Evolutionary conservation across 2,797 vertebrate species (phyloP).

Genomic region (Rhodeus uyekii): DNA sequence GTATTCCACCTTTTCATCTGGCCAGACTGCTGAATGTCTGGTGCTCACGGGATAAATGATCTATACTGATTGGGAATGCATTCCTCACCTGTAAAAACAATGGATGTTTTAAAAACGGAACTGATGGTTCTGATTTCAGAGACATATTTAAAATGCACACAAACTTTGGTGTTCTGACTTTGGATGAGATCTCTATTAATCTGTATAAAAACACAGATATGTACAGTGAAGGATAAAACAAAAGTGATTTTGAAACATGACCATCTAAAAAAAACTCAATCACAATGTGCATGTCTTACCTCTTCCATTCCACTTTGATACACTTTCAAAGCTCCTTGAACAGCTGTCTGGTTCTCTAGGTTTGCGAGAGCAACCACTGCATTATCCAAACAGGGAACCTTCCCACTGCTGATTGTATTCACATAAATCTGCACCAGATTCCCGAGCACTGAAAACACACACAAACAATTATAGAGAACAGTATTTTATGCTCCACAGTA

Average conservation of each 20-base stretch:
- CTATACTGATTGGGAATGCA: constrained; percentile 45
- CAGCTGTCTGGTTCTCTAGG: constrained; percentile 61
- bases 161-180: not conserved
- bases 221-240: not conserved
- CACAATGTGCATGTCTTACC: not conserved
- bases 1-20: constrained; percentile 47
- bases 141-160: not conserved
- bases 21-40: constrained; percentile 50
- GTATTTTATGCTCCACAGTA: not conserved
- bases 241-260: not conserved
- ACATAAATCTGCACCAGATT: constrained; percentile 61
- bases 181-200: not conserved
- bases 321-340: constrained; percentile 45
- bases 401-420: constrained; percentile 60
- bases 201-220: not conserved
- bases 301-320: constrained; percentile 64
- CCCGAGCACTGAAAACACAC: constrained; percentile 59
- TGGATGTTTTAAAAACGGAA: not conserved
- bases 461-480: not conserved
- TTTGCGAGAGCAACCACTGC: constrained; percentile 59
- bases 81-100: constrained; percentile 37
- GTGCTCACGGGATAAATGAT: constrained; percentile 58
- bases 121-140: not conserved
- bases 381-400: constrained; percentile 64
- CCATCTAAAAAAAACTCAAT: not conserved